Evolutionary conservation across 2,113 vertebrate genomes (phyloP).

Genomic region (Crocuta crocuta): DNA sequence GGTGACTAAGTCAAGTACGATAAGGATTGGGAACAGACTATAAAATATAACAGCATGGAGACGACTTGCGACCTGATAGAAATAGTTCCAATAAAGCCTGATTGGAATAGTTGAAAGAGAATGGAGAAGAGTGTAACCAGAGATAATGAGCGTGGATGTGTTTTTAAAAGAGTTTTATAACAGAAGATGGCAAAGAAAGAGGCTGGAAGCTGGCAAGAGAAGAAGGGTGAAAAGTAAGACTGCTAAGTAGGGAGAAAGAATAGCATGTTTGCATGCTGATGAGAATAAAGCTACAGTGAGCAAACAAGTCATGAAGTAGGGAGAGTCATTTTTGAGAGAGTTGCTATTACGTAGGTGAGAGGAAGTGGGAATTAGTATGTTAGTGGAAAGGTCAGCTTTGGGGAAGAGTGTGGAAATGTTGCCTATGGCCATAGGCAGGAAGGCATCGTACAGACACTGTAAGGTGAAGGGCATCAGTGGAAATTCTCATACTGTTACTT

Average conservation of each 20-base stretch:
- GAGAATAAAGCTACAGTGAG: background rate
- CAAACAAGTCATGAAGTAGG: background rate
- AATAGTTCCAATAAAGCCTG: background rate
- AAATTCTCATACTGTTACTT: background rate
- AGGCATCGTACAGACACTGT: background rate
- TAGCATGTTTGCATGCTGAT: background rate
- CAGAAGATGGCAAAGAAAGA: background rate
- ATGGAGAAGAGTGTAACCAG: background rate
- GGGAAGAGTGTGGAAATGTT: background rate
- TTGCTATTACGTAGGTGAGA: background rate
- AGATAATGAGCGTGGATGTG: background rate
- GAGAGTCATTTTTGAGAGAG: background rate
- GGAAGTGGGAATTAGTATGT: background rate
- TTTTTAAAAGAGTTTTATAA: background rate
- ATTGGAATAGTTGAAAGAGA: background rate
- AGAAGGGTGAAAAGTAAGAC: background rate
- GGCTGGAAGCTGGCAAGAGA: background rate
- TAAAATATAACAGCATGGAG: background rate
- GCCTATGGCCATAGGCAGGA: background rate
- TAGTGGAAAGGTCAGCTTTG: background rate
- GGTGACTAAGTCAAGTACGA: background rate
- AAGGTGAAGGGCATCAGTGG: background rate
- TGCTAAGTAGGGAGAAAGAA: background rate
- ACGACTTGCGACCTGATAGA: background rate
- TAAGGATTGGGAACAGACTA: background rate